Base-by-base conservation (phyloP, 1,140 invertebrate genomes). In the Zaprionus nigranus region DNA sequence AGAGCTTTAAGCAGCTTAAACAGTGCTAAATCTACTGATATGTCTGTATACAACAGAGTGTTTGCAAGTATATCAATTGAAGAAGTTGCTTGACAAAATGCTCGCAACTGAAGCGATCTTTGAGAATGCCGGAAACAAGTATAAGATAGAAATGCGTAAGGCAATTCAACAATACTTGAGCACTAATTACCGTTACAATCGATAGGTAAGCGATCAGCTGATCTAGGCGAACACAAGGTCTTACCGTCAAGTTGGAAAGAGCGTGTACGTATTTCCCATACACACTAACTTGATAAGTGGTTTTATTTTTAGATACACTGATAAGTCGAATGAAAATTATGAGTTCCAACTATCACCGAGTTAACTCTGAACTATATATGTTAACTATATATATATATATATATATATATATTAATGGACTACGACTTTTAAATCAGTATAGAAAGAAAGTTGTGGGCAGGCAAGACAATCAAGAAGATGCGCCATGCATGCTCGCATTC, bases 291-390 rank as follows among this genome's bases (percentile, higher is more conserved):
- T 81, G 79, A 86, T 86, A 82, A 87, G 64, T 69, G 20, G 17
- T 11, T 75, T 73, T 85, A 85, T 85, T 87, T 85, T 73, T 85
- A 85, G 72, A 77, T 22, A 51, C 46, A 46, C 71, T 79, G 81
- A 82, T 82, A 82, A 65, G 62, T 68, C 40, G n/a, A 38, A 53
- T 6, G 7, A 38, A 43, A 57, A 20, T 56, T 34, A 40, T 53
- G 49, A 54, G 20, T 46, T 56, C 60, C 26, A 51, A 24, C n/a
- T 51, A 43, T 17, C 43, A 68, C 28, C n/a, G 20, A 30, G 17
- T 17, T 13, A 34, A 66, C 36, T 20, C 17, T 36, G 43, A 24
- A 24, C 5, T 43, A 17, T 34, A n/a, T 2, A 26, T 24, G 30
- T 3, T 34, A 11, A 34, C 30, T 11, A 9, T 34, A 3, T 34